phyloP scores from a whole-genome alignment of 2,888 invertebrate genomes.

The Dioctria linearis region DNA sequence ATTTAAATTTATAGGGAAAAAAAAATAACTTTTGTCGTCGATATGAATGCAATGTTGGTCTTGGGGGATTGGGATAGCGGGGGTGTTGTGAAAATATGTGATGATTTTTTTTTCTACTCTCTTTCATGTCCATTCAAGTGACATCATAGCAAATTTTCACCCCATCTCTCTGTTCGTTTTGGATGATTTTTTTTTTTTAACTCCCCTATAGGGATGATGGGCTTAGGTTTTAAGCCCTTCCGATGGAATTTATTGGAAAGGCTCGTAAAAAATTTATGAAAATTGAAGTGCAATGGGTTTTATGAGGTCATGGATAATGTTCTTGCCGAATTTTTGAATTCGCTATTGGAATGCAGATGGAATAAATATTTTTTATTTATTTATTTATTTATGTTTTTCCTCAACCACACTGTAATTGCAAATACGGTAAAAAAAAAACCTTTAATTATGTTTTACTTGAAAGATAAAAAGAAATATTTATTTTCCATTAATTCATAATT shows the following conservation, averaged over 20 bases:
- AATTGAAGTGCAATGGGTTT: background rate
- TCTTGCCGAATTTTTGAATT: too few species aligned
- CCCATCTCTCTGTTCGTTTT: background rate
- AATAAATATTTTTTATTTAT: too few species aligned
- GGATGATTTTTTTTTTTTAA: background rate
- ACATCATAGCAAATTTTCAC: constrained; percentile 14
- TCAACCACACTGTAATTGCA: too few species aligned
- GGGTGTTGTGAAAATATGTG: background rate
- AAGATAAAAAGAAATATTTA: too few species aligned
- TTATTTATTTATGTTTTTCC: too few species aligned
- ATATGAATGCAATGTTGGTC: background rate
- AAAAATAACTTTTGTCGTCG: background rate
- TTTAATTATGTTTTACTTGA: too few species aligned
- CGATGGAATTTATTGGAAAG: background rate
- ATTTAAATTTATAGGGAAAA: constrained; percentile 36
- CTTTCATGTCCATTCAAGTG: constrained; percentile 35
- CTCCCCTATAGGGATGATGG: background rate
- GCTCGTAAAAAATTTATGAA: background rate
- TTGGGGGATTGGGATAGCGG: background rate
- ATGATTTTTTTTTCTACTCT: constrained; percentile 23
- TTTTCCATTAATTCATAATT: too few species aligned
- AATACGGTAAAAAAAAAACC: too few species aligned
- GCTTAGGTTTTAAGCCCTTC: background rate
- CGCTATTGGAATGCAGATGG: too few species aligned
- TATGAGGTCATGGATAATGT: too few species aligned